Evolutionary conservation across 2,888 invertebrate genomes (phyloP).

Genomic region (Muscina levida): DNA sequence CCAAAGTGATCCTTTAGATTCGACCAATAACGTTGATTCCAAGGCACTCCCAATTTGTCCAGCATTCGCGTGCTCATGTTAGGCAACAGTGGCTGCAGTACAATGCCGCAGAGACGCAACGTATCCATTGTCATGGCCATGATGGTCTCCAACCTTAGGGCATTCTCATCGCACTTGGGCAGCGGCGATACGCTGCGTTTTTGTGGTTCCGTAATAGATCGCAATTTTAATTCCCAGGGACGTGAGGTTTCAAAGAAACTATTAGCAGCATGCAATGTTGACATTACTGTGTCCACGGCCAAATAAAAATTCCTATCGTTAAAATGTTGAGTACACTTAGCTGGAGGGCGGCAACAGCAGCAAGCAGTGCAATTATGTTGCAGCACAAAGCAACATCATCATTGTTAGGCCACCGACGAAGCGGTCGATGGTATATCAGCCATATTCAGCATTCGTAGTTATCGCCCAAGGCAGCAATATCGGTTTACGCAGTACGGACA

Average conservation of each 20-base stretch:
- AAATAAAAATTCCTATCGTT: slow-evolving; percentile 89
- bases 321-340: slow-evolving; percentile 85
- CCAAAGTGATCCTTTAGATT: slow-evolving; percentile 77
- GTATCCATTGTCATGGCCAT: slow-evolving; percentile 92
- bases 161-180: slow-evolving; percentile 76
- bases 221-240: slow-evolving; percentile 92
- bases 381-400: slow-evolving; percentile 23
- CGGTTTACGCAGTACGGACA: not conserved
- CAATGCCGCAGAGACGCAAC: slow-evolving; percentile 88
- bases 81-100: slow-evolving; percentile 93
- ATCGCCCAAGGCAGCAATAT: not conserved
- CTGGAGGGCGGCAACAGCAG: slow-evolving; percentile 76
- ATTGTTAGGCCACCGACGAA: slow-evolving; percentile 40
- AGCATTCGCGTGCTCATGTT: slow-evolving; percentile 85
- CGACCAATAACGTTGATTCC: slow-evolving; percentile 81
- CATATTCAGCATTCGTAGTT: not conserved
- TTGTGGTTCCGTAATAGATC: slow-evolving; percentile 29
- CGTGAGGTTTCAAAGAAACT: slow-evolving; percentile 90
- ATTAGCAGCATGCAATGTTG: slow-evolving; percentile 89
- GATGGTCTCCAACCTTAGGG: slow-evolving; percentile 85
- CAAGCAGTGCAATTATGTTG: not conserved
- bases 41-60: slow-evolving; percentile 83
- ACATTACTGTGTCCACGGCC: slow-evolving; percentile 89
- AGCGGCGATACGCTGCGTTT: slow-evolving; percentile 60
- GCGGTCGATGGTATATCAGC: not conserved